These are phyloP conservation scores for Tetraneura akinire DNA, from an alignment of 1,140 invertebrate genomes.

Conservation along the genomic window DNA sequence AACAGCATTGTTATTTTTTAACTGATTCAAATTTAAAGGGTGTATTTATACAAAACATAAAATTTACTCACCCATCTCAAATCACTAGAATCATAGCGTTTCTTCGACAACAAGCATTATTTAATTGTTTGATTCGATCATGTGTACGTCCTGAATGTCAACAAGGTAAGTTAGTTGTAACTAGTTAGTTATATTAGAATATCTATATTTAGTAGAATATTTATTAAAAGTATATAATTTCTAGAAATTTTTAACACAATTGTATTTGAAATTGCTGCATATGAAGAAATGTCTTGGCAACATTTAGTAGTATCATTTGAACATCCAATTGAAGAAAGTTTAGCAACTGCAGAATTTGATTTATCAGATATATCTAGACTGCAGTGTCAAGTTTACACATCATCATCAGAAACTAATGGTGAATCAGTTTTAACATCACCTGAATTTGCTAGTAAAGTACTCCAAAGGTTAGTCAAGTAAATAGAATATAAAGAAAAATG, in stretches of 20 bases:
- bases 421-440: slow-evolving; percentile 65
- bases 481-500: neutral
- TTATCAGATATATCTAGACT: slow-evolving; percentile 76
- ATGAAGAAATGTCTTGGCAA: slow-evolving; percentile 70
- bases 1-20: slow-evolving; percentile 91
- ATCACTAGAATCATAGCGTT: slow-evolving; percentile 84
- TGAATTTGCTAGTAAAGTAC: slow-evolving; percentile 80
- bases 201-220: neutral
- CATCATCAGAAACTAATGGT: slow-evolving; percentile 62
- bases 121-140: slow-evolving; percentile 84
- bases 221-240: slow-evolving; percentile 1
- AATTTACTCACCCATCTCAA: slow-evolving; percentile 91
- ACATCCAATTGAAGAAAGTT: slow-evolving; percentile 87
- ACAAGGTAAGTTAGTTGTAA: slow-evolving; percentile 63
- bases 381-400: slow-evolving; percentile 68
- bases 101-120: slow-evolving; percentile 86
- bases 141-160: slow-evolving; percentile 79
- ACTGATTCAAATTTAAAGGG: slow-evolving; percentile 81
- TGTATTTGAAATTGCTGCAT: slow-evolving; percentile 88
- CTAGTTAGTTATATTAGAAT: neutral
- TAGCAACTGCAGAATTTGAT: slow-evolving; percentile 89
- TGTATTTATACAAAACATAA: slow-evolving; percentile 78
- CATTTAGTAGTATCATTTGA: slow-evolving; percentile 89
- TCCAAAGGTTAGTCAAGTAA: slow-evolving; percentile 67
- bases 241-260: slow-evolving; percentile 74